Evolutionary conservation across 2,888 invertebrate species (phyloP).

Genomic region (Charanyca ferruginea): DNA sequence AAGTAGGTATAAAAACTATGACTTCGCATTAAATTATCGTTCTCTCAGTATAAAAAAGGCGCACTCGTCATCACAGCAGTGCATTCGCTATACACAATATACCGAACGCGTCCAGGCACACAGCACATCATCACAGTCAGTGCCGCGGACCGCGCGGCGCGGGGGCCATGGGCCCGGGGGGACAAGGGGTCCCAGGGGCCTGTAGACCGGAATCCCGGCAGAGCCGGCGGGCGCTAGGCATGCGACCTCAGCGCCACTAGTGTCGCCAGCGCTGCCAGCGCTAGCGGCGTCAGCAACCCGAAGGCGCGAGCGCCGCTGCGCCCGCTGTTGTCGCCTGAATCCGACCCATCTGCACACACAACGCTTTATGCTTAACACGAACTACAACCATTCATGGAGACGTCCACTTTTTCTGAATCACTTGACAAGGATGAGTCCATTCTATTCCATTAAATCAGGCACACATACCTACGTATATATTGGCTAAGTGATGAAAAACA

Average conservation of each 20-base stretch:
- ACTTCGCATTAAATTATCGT: conserved; percentile 90
- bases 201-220: not conserved
- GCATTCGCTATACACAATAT: conserved; percentile 87
- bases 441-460: not conserved
- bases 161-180: conserved; percentile 62
- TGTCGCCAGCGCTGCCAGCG: conserved; percentile 53
- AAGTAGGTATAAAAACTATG: conserved; percentile 91
- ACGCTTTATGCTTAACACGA: conserved; percentile 58
- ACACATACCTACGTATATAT: too few species aligned
- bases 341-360: conserved; percentile 71
- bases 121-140: conserved; percentile 86
- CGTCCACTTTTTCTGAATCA: conserved; percentile 19
- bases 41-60: conserved; percentile 86
- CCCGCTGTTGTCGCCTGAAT: conserved; percentile 70
- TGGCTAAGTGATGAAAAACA: not conserved
- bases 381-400: conserved; percentile 20
- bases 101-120: conserved; percentile 83
- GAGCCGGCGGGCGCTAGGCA: conserved; percentile 57
- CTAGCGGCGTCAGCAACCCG: conserved; percentile 50
- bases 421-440: conserved; percentile 13
- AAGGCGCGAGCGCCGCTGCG: conserved; percentile 61
- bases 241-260: conserved; percentile 57
- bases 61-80: conserved; percentile 85
- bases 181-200: conserved; percentile 21
- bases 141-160: conserved; percentile 76